These are phyloP conservation scores for Xenus cinereus DNA, from an alignment of 2,113 vertebrate species.

Conservation along the genomic window DNA sequence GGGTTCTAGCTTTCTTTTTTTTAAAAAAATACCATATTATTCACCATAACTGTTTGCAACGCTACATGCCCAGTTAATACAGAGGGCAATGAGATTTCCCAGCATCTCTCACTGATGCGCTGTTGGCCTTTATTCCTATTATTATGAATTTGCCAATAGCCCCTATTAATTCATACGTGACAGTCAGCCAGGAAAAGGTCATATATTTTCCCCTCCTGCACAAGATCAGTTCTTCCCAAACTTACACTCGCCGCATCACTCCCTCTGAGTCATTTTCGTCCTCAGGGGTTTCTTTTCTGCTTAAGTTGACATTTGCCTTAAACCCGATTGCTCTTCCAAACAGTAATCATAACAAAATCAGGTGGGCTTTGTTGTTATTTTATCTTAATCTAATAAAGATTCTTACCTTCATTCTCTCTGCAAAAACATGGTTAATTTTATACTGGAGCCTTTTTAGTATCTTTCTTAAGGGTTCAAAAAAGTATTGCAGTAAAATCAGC, in stretches of 20 bases:
- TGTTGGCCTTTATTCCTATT: neutral
- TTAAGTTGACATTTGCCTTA: neutral
- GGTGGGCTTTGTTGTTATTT: neutral
- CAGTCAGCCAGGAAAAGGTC: neutral
- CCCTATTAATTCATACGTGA: neutral
- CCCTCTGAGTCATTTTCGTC: conserved; percentile 2
- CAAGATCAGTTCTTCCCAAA: neutral
- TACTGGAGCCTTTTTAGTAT: neutral
- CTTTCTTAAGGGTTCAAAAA: neutral
- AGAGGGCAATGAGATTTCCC: neutral
- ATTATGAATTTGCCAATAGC: neutral
- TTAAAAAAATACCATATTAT: neutral
- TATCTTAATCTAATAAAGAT: neutral
- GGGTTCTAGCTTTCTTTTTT: neutral
- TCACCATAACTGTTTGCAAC: neutral
- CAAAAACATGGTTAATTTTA: neutral
- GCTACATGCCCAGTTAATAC: neutral
- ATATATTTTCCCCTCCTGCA: neutral
- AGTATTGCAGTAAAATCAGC: neutral
- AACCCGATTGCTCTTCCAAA: neutral
- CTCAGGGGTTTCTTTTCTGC: conserved; percentile 37
- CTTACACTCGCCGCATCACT: neutral
- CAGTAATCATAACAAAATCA: neutral
- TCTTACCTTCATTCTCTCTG: neutral
- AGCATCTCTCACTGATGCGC: neutral